These are phyloP conservation scores for Caenorhabditis remanei DNA, from an alignment of 1,140 invertebrate genomes.

Conservation along the genomic window DNA sequence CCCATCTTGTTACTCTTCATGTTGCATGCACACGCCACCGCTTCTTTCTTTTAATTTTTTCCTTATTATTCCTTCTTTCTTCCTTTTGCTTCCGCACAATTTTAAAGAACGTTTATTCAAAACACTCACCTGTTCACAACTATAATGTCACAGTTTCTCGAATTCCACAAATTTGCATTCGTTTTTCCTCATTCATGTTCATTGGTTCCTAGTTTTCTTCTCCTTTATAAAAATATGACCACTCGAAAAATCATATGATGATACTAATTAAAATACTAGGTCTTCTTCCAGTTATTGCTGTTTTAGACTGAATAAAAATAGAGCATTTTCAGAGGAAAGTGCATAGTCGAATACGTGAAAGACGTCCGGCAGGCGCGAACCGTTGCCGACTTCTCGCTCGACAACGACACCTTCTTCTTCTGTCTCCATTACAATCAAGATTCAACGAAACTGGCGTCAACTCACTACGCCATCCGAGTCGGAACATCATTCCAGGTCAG, in stretches of 20 bases:
- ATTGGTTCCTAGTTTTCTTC: too few species aligned
- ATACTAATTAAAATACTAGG: too few species aligned
- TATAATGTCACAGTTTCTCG: not conserved
- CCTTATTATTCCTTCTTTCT: not conserved
- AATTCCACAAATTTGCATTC: not conserved
- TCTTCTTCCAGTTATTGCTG: too few species aligned
- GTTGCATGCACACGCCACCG: slow-evolving; percentile 24
- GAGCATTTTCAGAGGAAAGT: slow-evolving; percentile 74
- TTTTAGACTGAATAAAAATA: too few species aligned
- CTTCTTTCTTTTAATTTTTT: not conserved
- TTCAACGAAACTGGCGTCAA: slow-evolving; percentile 84
- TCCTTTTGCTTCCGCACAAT: not conserved
- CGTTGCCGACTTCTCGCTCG: slow-evolving; percentile 42
- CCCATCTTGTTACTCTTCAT: slow-evolving; percentile 28
- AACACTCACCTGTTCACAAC: too few species aligned
- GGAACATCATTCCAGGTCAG: slow-evolving; percentile 91
- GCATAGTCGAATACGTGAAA: slow-evolving; percentile 68
- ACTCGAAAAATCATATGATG: too few species aligned
- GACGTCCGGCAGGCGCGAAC: slow-evolving; percentile 52
- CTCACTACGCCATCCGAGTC: slow-evolving; percentile 93
- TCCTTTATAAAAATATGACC: too few species aligned
- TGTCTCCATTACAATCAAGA: slow-evolving; percentile 82
- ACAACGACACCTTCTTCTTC: slow-evolving; percentile 80
- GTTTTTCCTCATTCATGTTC: too few species aligned
- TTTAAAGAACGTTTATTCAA: not conserved